These are phyloP conservation scores for Neocrepidodera transversa DNA, from an alignment of 2,888 invertebrate genomes.

Conservation along the genomic window DNA sequence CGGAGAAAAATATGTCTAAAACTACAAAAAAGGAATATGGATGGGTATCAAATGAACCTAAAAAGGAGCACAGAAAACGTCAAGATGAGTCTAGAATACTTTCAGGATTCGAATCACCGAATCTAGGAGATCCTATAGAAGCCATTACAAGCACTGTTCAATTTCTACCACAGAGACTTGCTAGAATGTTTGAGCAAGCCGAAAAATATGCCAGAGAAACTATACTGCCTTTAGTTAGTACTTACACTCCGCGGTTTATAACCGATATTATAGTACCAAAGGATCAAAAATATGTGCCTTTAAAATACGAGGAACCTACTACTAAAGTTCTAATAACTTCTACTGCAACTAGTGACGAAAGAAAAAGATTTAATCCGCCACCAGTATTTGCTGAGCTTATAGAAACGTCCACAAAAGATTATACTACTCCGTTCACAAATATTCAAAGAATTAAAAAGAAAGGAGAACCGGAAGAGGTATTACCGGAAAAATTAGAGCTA, in stretches of 20 bases:
- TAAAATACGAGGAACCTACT: constrained; percentile 51
- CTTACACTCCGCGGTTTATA: constrained; percentile 76
- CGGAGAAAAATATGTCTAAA: constrained; percentile 32
- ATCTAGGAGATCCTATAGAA: constrained; percentile 51
- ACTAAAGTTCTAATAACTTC: constrained; percentile 17
- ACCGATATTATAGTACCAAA: constrained; percentile 55
- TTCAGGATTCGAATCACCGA: constrained; percentile 30
- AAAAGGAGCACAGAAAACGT: constrained; percentile 55
- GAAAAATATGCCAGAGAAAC: constrained; percentile 83
- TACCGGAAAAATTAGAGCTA: background rate
- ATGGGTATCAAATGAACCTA: constrained; percentile 49
- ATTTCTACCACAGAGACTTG: constrained; percentile 78
- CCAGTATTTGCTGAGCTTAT: constrained; percentile 3
- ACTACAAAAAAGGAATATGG: constrained; percentile 35
- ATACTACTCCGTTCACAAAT: constrained; percentile 52
- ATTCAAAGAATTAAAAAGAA: constrained; percentile 56
- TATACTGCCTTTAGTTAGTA: constrained; percentile 76
- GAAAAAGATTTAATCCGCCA: constrained; percentile 38
- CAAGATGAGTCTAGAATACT: constrained; percentile 51
- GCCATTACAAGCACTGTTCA: constrained; percentile 71
- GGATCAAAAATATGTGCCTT: constrained; percentile 55
- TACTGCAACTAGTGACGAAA: constrained; percentile 17
- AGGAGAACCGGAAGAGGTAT: constrained; percentile 17
- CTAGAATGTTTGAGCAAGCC: constrained; percentile 80
- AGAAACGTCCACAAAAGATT: constrained; percentile 26